Conservation (phyloP, 2,113 vertebrate genomes). For the Toxotes jaculatrix region DNA sequence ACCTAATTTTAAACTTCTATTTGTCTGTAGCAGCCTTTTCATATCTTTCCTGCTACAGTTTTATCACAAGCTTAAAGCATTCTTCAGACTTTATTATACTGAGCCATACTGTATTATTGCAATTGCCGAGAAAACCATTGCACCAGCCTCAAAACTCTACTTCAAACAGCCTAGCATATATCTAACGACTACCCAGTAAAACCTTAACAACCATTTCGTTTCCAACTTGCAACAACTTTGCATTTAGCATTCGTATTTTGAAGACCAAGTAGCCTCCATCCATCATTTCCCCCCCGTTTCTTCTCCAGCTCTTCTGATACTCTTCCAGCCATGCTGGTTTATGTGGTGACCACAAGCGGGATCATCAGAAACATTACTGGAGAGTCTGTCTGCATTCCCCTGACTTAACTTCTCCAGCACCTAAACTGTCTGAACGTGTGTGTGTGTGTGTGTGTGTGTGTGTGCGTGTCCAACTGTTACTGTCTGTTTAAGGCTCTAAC, state of each 20-base stretch:
- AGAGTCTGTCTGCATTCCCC: conserved; percentile 46
- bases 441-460: conserved; percentile 1
- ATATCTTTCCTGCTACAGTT: background rate
- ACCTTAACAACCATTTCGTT: background rate
- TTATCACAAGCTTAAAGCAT: too few species aligned
- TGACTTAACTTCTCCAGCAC: conserved; percentile 37
- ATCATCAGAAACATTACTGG: conserved; percentile 55
- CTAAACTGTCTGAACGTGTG: conserved; percentile 24
- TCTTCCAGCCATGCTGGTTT: conserved; percentile 1
- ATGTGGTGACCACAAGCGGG: conserved; percentile 14
- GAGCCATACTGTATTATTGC: background rate
- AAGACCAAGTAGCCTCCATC: too few species aligned
- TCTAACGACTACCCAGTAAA: background rate
- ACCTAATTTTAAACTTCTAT: background rate
- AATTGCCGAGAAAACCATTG: background rate
- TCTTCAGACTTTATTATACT: background rate
- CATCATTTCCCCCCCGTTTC: background rate
- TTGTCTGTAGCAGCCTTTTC: background rate
- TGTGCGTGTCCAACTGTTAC: conserved; percentile 45
- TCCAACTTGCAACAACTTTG: background rate
- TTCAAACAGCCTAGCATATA: background rate
- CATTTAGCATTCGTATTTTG: background rate
- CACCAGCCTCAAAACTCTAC: background rate
- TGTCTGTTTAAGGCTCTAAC: conserved; percentile 37
- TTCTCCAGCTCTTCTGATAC: background rate